A percentile compares a stretch with the other conserved stretches of the same genome.
Evolutionary conservation across 2,113 vertebrate species (phyloP).

Genomic region (Euleptes europaea): DNA sequence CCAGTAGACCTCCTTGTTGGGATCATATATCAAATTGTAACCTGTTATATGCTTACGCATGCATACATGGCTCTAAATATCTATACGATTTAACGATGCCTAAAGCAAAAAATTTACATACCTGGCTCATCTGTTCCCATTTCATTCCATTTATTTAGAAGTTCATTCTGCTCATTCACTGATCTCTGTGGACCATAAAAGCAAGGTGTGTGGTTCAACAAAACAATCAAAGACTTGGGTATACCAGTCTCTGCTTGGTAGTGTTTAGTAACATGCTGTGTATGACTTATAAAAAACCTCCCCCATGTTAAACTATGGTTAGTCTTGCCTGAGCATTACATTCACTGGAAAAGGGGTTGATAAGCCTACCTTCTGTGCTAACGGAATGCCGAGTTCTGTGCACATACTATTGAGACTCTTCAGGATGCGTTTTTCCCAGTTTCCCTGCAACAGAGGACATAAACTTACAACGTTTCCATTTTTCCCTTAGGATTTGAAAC

Average conservation of each 20-base stretch:
- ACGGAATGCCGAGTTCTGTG: slow-evolving; percentile 88
- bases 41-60: not conserved
- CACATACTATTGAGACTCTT: slow-evolving; percentile 99
- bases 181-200: slow-evolving; percentile 81
- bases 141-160: slow-evolving; percentile 97
- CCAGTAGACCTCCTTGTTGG: too few relatives aligned
- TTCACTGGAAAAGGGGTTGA: slow-evolving; percentile 23
- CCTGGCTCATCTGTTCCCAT: slow-evolving; percentile 98
- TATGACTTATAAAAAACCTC: slow-evolving; percentile 1
- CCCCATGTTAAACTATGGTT: not conserved
- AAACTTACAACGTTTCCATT: not conserved
- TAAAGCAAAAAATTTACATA: slow-evolving; percentile 61
- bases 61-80: not conserved
- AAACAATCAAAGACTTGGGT: slow-evolving; percentile 10
- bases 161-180: slow-evolving; percentile 88
- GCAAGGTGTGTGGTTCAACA: slow-evolving; percentile 43
- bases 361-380: slow-evolving; percentile 86
- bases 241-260: not conserved
- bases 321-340: slow-evolving; percentile 1
- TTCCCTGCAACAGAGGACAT: slow-evolving; percentile 77
- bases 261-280: not conserved
- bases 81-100: not conserved
- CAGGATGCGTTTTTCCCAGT: slow-evolving; percentile 95
- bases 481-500: not conserved
- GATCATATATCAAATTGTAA: not conserved